These are phyloP conservation scores for Dendrolimus pini DNA, from an alignment of 2,888 invertebrate genomes.

Conservation along the genomic window DNA sequence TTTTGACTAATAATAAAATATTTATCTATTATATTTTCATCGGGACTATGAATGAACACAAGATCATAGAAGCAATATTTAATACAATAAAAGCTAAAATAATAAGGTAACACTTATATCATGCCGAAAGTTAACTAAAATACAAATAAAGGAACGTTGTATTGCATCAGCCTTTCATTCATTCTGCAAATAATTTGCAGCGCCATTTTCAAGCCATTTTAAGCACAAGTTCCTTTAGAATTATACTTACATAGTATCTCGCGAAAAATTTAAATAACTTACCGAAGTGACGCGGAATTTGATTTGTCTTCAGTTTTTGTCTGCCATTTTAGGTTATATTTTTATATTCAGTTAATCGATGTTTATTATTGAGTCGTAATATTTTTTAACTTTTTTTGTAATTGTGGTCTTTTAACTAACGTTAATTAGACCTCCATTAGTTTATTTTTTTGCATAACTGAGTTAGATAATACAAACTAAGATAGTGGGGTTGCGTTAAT, in stretches of 20 bases:
- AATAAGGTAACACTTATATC: too few species aligned
- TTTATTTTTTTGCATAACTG: slow-evolving; percentile 13
- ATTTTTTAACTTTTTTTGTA: slow-evolving; percentile 15
- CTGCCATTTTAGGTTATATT: neutral
- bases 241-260: neutral
- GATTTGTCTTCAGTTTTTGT: neutral
- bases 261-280: neutral
- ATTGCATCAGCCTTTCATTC: slow-evolving; percentile 3
- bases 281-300: neutral
- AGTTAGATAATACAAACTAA: slow-evolving; percentile 9
- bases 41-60: too few species aligned
- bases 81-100: too few species aligned
- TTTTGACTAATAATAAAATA: too few species aligned
- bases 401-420: slow-evolving; percentile 42
- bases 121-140: too few species aligned
- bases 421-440: slow-evolving; percentile 39
- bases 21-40: too few species aligned
- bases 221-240: neutral
- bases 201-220: neutral
- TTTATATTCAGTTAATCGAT: neutral
- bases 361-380: neutral
- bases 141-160: neutral
- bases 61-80: too few species aligned
- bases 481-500: slow-evolving; percentile 14
- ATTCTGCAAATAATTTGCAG: slow-evolving; percentile 6